Evolutionary conservation across 2,888 invertebrate genomes (phyloP), one percentile per base, ranked within the genome.

Genomic region (Cabera pusaria): DNA sequence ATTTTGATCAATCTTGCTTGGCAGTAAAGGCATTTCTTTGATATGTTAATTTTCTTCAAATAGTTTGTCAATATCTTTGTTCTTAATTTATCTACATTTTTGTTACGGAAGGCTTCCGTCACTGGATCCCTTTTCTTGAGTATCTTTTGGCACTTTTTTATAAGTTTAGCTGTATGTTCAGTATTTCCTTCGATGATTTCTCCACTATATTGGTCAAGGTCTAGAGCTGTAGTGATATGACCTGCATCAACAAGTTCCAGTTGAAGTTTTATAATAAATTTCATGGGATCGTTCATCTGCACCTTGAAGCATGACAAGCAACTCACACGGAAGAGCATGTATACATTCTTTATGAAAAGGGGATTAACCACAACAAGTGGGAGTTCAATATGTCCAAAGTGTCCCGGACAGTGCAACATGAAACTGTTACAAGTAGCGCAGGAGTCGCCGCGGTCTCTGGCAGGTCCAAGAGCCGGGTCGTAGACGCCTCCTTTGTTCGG

Each of bases 331-430:
- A 96, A 85, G 4, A 97, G 72, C 1, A 89, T 91, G 35, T 90
- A 91, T 7, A 98, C 87, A 14, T 92, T 90, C 63, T 93, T 93
- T 47, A 95, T 93, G 64, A 97, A 97, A 25, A 99, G 68, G 0
- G 99, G 98, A 89, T 99, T 98, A 38, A 96, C 93, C 0, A 97
- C 95, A 0, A 97, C 93, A 5, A 98, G 81, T 0, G 97, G 96
- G 1, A 99, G 85, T 52, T 95, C 95, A 47, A 99, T 97, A 69
- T 98, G 97, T 0, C 99, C 99, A 77, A 97, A 94, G 80, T 99
- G 99, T 0, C 99, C 99, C 0, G 95, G 93, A 68, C 98, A 98
- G 46, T 91, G 85, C 3, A 90, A 68, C 23, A 91, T 71, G 7
- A 90, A 90, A 50, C 92, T 91, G 5, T 91, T 90, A 67, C 98